Percentiles rank a stretch among this genome's conserved stretches.
Evolutionary conservation across 2,113 vertebrate species (phyloP).

Genomic region (Atrichornis clamosus): DNA sequence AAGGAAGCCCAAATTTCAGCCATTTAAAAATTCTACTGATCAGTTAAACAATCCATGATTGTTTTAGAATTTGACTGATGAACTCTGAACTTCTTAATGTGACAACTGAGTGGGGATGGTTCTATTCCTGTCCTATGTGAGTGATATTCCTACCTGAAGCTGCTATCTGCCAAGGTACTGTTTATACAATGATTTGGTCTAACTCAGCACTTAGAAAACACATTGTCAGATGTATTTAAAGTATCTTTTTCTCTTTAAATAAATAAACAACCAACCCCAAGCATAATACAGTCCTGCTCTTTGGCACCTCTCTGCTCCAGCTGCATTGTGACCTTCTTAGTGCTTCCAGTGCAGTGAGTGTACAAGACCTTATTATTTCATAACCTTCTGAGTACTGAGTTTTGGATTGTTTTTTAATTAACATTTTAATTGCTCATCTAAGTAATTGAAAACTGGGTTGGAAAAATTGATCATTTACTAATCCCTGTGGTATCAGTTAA

Average conservation of each 20-base stretch:
- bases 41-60: neutral
- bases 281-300: neutral
- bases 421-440: slow-evolving; percentile 77
- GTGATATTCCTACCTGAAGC: neutral
- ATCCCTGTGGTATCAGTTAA: slow-evolving; percentile 69
- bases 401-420: slow-evolving; percentile 80
- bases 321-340: slow-evolving; percentile 44
- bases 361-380: slow-evolving; percentile 62
- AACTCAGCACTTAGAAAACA: neutral
- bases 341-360: slow-evolving; percentile 21
- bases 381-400: slow-evolving; percentile 62
- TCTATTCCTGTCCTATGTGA: neutral
- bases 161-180: fast-evolving
- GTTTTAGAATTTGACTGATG: neutral
- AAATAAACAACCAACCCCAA: neutral
- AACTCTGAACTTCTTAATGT: neutral
- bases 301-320: neutral
- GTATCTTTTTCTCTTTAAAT: neutral
- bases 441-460: slow-evolving; percentile 69
- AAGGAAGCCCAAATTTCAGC: neutral
- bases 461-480: slow-evolving; percentile 67
- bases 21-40: neutral
- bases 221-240: neutral
- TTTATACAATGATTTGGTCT: neutral
- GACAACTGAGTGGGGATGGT: neutral